Evolutionary conservation across 2,797 vertebrate genomes (phyloP).

Genomic region (Netta rufina): DNA sequence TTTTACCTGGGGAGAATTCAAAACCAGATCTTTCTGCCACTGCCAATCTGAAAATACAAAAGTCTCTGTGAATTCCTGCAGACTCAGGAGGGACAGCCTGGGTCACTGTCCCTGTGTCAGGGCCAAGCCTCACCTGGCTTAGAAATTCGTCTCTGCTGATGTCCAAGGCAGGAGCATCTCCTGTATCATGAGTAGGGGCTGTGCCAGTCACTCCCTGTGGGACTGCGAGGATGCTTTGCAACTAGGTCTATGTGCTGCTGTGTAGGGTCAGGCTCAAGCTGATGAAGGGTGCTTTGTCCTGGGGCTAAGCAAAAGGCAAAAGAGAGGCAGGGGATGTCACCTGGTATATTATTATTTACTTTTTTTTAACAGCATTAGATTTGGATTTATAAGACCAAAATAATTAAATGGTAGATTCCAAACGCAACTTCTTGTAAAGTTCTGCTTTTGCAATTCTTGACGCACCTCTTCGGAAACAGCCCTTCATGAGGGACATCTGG

Average conservation of each 20-base stretch:
- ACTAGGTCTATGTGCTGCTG: not conserved
- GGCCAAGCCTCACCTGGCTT: not conserved
- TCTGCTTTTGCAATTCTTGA: conserved; percentile 14
- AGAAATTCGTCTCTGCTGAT: not conserved
- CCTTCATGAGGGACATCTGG: not conserved
- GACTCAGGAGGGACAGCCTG: not conserved
- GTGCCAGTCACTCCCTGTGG: not conserved
- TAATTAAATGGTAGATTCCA: not conserved
- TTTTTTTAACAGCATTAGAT: not conserved
- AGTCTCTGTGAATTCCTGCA: not conserved
- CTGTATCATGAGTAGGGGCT: not conserved
- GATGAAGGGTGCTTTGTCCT: not conserved
- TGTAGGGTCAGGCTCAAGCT: not conserved
- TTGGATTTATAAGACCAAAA: not conserved
- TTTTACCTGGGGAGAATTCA: conserved; percentile 25
- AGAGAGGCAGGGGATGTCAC: rapidly evolving
- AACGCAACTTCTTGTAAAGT: not conserved
- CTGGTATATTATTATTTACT: not conserved
- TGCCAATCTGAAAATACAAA: not conserved
- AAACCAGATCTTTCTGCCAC: not conserved
- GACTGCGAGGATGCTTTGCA: not conserved
- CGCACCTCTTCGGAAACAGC: not conserved
- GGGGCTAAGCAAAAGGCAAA: no score
- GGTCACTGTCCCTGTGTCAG: not conserved
- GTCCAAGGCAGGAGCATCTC: not conserved